These are phyloP conservation scores for Calephelis nemesis DNA, from an alignment of 1,140 invertebrate species.

Conservation along the genomic window DNA sequence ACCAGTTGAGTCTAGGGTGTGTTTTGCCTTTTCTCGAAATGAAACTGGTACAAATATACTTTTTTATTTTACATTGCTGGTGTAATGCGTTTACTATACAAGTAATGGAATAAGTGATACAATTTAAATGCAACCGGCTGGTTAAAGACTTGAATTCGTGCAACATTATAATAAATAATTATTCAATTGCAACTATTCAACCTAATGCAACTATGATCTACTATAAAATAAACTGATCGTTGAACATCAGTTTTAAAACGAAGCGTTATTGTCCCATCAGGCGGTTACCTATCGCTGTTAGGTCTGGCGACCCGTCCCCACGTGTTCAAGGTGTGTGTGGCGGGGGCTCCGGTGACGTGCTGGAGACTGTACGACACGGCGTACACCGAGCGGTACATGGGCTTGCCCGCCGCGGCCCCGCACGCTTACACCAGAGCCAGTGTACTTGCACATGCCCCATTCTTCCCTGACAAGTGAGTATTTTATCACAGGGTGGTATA, in stretches of 20 bases:
- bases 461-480: slow-evolving; percentile 93
- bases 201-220: too few relatives aligned
- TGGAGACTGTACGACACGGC: slow-evolving; percentile 97
- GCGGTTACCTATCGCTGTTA: slow-evolving; percentile 92
- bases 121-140: too few relatives aligned
- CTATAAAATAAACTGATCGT: neutral
- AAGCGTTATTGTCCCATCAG: slow-evolving; percentile 43
- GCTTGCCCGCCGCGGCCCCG: slow-evolving; percentile 82
- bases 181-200: too few relatives aligned
- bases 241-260: neutral
- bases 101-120: too few relatives aligned
- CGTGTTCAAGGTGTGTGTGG: slow-evolving; percentile 94
- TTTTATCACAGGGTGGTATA: too few relatives aligned
- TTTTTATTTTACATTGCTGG: too few relatives aligned
- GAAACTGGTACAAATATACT: too few relatives aligned
- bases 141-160: too few relatives aligned
- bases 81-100: too few relatives aligned
- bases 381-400: slow-evolving; percentile 99
- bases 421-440: slow-evolving; percentile 64
- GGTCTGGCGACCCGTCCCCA: slow-evolving; percentile 90
- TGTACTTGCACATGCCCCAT: slow-evolving; percentile 83
- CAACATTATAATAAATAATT: too few relatives aligned
- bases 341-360: slow-evolving; percentile 97
- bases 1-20: too few relatives aligned
- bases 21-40: too few relatives aligned